Conservation (phyloP, 2,888 invertebrate genomes). For the Ormyrus pomaceus region DNA sequence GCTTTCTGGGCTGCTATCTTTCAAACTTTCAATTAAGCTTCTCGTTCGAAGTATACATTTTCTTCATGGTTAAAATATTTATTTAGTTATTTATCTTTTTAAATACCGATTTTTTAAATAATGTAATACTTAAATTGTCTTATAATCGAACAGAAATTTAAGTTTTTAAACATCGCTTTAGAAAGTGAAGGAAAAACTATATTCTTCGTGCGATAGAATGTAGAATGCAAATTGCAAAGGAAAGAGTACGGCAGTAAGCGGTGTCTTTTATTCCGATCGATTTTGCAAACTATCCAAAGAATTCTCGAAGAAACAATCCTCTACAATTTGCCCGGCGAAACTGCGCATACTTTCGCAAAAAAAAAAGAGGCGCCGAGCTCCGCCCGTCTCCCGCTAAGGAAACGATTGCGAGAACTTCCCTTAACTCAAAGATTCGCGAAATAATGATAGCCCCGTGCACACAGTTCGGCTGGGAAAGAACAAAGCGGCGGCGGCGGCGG, state of each 20-base stretch:
- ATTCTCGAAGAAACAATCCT: conserved; percentile 39
- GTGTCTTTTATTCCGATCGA: conserved; percentile 45
- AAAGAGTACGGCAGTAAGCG: not conserved
- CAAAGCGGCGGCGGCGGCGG: not conserved
- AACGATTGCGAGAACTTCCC: conserved; percentile 22
- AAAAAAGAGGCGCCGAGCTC: not conserved
- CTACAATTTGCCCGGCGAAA: not conserved
- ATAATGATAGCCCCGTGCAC: conserved; percentile 5
- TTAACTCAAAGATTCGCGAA: conserved; percentile 15
- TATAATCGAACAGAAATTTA: no score
- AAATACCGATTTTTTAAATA: no score
- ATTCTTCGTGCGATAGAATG: conserved; percentile 16
- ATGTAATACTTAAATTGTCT: no score
- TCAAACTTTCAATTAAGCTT: no score
- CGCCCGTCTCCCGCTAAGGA: not conserved
- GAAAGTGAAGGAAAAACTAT: no score
- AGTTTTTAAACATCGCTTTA: no score
- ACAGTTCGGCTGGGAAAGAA: not conserved
- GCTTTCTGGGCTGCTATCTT: no score
- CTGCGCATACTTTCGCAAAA: conserved; percentile 22
- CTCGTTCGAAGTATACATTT: no score
- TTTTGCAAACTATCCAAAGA: conserved; percentile 41
- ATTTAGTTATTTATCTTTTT: no score
- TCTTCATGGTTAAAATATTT: no score
- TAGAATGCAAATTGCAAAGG: conserved; percentile 22